Base-by-base conservation (phyloP, 2,797 vertebrate species). In the Hydrocynus forskahlii region DNA sequence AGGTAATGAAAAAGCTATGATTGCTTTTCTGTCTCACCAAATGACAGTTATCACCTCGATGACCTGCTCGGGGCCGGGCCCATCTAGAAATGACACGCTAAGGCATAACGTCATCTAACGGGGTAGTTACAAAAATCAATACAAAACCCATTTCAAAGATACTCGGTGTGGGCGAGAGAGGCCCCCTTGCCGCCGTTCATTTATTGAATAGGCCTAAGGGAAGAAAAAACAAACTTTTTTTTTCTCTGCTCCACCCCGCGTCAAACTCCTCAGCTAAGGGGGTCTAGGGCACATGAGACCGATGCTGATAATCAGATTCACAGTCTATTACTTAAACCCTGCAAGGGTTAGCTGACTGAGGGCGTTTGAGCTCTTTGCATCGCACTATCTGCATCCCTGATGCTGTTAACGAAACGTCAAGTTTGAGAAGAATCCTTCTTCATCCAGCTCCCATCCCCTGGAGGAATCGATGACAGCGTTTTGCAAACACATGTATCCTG, bases 41-140 rank as follows among this genome's bases (percentile, higher is more conserved):
- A 99, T 99, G 97, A 99, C 97, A 99, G 97, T 98, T 98, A 99
- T 97, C 97, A 99, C 97, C 97, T 98, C 97, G 96, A 97, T 98
- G 97, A 97, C 97, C 97, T 96, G 97, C 97, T 99, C 93, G 96
- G 88, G 98, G 97, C 97, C 87, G 96, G 94, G 94, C 79, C 95
- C 89, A 96, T 97, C 97, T 96, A 95, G 95, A 96, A 97, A 97
- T 96, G 96, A 98, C 97, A 98, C 95, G 94, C 96, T 97, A 96
- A 97, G 97, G 96, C 95, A 98, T 97, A 97, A 97, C 97, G 96
- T 98, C 97, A 98, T 96, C 97, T 98, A 98, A 98, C 97, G 97
- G 97, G 95, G 95, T 97, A 97, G 97, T 98, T 98, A 97, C 97
- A 97, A 97, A 99, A 99, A 99, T 99, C 97, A 99, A 99, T 99